Evolutionary conservation across 2,797 vertebrate genomes (phyloP), one percentile per base, ranked within the genome.

Genomic region (Sylvilagus floridanus): DNA sequence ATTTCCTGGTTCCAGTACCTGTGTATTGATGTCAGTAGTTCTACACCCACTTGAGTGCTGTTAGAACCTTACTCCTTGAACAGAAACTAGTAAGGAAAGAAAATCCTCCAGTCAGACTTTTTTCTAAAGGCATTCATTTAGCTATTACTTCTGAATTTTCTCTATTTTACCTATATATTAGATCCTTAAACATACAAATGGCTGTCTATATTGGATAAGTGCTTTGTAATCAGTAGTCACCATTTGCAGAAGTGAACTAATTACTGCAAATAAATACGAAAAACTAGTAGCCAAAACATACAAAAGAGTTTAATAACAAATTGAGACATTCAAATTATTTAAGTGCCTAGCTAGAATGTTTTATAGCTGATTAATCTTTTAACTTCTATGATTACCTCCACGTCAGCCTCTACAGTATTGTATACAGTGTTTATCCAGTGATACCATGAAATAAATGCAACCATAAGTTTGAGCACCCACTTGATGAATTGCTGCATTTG

Each of bases 401-500:
- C 82, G 30, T 87, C 77, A 95, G 26, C 82, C 73, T 91, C 82
- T 94, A 47, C 7, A 88, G 17, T 88, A 69, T 75, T 77, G 4
- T 90, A 88, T 82, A n/a, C 11, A 88, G 19, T 78, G 32, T 76
- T 94, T 96, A 85, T 90, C 57, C 54, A 86, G 62, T 90, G 26
- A 93, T 95, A 76, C 11, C 32, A 32, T 93, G 73, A 87, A 93
- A 93, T 93, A 88, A 92, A 93, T 92, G 65, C n/a, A 83, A 42
- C 66, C 19, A 0, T 84, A 93, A 86, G 62, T 96, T 94, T 94
- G 83, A 96, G 32, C 82, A 96, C 79, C 65, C 66, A 90, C 73
- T 94, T 96, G 92, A 95, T 95, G 76, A 95, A 96, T 93, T 96
- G 65, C 91, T 86, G 83, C 92, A 75, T 96, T 95, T 95, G 84